Evolutionary conservation across 2,888 invertebrate species (phyloP), one percentile per base, ranked within the genome.

Genomic region (Teleogryllus oceanicus): DNA sequence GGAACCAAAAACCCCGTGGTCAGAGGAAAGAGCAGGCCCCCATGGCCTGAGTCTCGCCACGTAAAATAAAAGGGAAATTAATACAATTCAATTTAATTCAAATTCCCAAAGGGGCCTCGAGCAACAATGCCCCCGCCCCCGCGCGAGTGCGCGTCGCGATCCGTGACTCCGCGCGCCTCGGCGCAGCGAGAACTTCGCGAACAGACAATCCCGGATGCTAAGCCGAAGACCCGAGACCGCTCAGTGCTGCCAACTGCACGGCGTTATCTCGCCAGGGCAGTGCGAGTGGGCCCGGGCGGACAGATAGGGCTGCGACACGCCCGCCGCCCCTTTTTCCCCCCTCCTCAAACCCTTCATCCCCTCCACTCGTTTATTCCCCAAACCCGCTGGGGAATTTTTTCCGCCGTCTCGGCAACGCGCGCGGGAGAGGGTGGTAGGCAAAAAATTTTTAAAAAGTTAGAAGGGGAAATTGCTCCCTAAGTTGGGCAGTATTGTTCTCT

Each of bases 401-500:
- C 62, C n/a, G 16, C n/a, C n/a, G n/a, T n/a, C 62, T 62, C 62
- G 16, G 8, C 62, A n/a, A 62, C 62, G n/a, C 62, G 62, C 62
- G 13, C 12, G 13, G 62, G 62, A 62, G 62, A 62, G n/a, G 62
- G 62, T 4, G 62, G n/a, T 4, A n/a, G n/a, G 62, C 16, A 62
- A 62, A n/a, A 62, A 62, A 62, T 62, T 62, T 62, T 62, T 62
- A 62, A 62, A 16, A 62, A 16, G 16, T 62, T 62, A 62, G 62
- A 13, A n/a, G 62, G 62, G n/a, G n/a, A n/a, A 62, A 18, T 62
- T 18, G 13, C 13, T 13, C 62, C 62, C 16, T 62, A 62, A 62
- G 62, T 62, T 62, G 62, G 62, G 62, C 62, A 62, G 62, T 62
- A 62, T 62, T 62, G 62, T 62, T 62, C 62, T 62, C 62, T 62